Percentiles rank a stretch among this genome's conserved stretches.
phyloP scores from a whole-genome alignment of 92 coral and sea anemone genomes.

The Umimayanthus kanabou region DNA sequence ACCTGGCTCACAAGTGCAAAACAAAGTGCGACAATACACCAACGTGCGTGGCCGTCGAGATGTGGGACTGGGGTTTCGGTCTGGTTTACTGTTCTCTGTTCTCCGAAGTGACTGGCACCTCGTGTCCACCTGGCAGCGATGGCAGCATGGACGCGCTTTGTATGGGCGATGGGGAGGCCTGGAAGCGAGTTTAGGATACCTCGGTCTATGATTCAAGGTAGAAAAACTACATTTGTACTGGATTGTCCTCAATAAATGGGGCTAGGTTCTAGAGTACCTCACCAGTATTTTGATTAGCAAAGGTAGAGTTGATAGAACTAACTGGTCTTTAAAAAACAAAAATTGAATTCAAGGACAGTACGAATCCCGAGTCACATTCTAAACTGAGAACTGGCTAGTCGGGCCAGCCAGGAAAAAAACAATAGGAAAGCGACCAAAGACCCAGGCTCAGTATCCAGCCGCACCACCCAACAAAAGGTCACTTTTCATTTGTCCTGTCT shows the following conservation, averaged over 20 bases:
- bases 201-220: background rate
- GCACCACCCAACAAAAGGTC: too few species aligned
- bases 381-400: background rate
- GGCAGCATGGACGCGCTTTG: conserved; percentile 31
- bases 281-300: too few species aligned
- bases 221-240: background rate
- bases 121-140: conserved; percentile 40
- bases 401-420: background rate
- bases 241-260: background rate
- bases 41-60: conserved; percentile 18
- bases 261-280: too few species aligned
- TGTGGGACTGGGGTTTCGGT: conserved; percentile 25
- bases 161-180: conserved; percentile 45
- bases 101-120: conserved; percentile 17
- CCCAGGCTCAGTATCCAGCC: too few species aligned
- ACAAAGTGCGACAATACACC: conserved; percentile 11
- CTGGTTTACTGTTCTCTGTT: conserved; percentile 50
- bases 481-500: too few species aligned
- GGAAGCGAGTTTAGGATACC: conserved; percentile 18
- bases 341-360: too few species aligned
- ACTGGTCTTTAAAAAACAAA: too few species aligned
- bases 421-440: too few species aligned
- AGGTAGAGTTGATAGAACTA: too few species aligned
- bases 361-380: background rate
- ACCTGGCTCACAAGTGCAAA: background rate